phyloP scores from a whole-genome alignment of 2,113 vertebrate species.

The Helogale parvula region DNA sequence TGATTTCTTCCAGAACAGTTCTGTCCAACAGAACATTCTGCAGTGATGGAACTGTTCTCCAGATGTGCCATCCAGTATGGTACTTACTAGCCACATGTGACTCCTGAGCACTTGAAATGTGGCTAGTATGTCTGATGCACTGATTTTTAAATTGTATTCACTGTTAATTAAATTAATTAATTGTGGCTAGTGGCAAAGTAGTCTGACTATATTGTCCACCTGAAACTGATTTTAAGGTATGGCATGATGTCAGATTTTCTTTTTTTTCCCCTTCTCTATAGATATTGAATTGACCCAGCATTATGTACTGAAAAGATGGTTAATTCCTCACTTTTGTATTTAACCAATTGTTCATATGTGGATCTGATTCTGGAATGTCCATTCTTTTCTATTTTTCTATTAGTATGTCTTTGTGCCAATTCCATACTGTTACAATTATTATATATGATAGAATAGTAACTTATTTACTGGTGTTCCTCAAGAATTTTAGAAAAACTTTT shows the following conservation, averaged over 20 bases:
- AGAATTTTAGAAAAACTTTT: not conserved
- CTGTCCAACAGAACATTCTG: not conserved
- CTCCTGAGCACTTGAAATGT: not conserved
- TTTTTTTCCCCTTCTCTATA: not conserved
- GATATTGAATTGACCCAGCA: not conserved
- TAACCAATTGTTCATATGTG: not conserved
- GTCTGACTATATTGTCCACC: not conserved
- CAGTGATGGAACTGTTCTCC: not conserved
- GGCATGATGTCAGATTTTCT: not conserved
- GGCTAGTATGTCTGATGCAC: not conserved
- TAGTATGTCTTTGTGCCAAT: not conserved
- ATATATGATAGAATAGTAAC: not conserved
- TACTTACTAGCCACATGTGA: not conserved
- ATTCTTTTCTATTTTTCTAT: not conserved
- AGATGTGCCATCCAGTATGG: not conserved
- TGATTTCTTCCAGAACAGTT: not conserved
- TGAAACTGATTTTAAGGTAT: not conserved
- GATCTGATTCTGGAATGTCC: not conserved
- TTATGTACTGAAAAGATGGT: not conserved
- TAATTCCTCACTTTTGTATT: not conserved
- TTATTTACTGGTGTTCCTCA: not conserved
- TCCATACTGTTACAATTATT: not conserved
- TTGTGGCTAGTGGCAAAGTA: not conserved
- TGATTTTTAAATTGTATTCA: not conserved
- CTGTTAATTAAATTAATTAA: not conserved